A percentile compares a stretch with the other conserved stretches of the same genome.
These are phyloP conservation scores for Lochmaea capreae DNA, from an alignment of 2,888 invertebrate genomes.

Conservation along the genomic window DNA sequence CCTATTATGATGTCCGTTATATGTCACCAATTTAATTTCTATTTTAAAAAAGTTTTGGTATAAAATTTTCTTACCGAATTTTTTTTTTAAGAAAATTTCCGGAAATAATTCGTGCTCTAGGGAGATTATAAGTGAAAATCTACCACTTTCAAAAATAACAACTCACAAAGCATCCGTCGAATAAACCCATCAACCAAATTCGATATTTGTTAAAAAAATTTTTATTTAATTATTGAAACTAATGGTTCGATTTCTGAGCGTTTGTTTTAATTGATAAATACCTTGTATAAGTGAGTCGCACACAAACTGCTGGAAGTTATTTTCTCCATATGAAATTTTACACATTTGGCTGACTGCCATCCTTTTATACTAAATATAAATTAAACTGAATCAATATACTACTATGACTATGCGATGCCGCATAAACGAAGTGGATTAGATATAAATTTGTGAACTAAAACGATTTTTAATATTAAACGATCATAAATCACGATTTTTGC, in stretches of 20 bases:
- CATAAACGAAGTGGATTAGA: slow-evolving; percentile 1
- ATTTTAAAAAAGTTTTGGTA: no score
- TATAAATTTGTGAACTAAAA: neutral
- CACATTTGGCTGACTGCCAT: slow-evolving; percentile 42
- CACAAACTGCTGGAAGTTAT: slow-evolving; percentile 3
- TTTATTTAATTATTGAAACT: neutral
- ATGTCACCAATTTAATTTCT: no score
- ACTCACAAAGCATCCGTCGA: no score
- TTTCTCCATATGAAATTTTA: slow-evolving; percentile 28
- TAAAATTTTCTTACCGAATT: no score
- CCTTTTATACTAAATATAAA: slow-evolving; percentile 14
- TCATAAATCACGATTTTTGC: neutral
- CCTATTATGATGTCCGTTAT: no score
- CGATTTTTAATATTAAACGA: neutral
- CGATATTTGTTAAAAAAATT: no score
- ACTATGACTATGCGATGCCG: slow-evolving; percentile 6
- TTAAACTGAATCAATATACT: slow-evolving; percentile 21
- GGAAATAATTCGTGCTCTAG: no score
- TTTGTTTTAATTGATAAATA: neutral
- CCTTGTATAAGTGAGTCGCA: slow-evolving; percentile 6
- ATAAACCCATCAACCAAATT: no score
- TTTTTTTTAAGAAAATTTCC: no score
- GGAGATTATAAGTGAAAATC: no score
- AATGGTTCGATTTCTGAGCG: neutral
- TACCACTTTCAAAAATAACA: no score